Evolutionary conservation across 2,113 vertebrate species (phyloP).

Genomic region (Phalacrocorax brasilianus): DNA sequence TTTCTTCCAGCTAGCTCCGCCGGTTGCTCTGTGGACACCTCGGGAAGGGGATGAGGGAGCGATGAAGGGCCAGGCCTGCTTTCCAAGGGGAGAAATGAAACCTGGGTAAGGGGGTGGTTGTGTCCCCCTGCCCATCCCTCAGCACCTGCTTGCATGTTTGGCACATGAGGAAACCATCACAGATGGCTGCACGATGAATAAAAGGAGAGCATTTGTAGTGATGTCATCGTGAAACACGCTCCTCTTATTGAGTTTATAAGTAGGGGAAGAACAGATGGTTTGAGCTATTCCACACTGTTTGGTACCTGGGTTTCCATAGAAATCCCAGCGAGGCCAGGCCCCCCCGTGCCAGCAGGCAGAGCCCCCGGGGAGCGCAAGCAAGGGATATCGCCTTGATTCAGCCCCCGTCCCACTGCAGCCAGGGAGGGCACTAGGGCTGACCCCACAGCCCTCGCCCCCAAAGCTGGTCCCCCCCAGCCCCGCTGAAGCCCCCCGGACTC

Average conservation of each 20-base stretch:
- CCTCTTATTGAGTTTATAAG: conserved; percentile 30
- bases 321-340: background rate
- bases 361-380: fast-evolving
- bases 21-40: background rate
- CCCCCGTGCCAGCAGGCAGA: background rate
- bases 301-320: conserved; percentile 57
- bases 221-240: conserved; percentile 31
- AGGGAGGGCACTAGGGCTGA: background rate
- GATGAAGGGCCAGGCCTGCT: background rate
- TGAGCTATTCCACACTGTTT: background rate
- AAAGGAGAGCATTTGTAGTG: conserved; percentile 28
- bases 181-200: conserved; percentile 43
- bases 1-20: background rate
- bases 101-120: background rate
- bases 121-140: background rate
- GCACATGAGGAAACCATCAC: conserved; percentile 9
- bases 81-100: background rate
- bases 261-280: conserved; percentile 67
- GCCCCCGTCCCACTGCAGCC: background rate
- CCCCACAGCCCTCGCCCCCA: background rate
- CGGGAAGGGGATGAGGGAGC: background rate
- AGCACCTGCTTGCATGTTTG: background rate
- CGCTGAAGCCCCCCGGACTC: fast-evolving
- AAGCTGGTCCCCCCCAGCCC: background rate
- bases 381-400: background rate